These are phyloP conservation scores for Rhingia rostrata DNA, from an alignment of 2,888 invertebrate species.

Conservation along the genomic window DNA sequence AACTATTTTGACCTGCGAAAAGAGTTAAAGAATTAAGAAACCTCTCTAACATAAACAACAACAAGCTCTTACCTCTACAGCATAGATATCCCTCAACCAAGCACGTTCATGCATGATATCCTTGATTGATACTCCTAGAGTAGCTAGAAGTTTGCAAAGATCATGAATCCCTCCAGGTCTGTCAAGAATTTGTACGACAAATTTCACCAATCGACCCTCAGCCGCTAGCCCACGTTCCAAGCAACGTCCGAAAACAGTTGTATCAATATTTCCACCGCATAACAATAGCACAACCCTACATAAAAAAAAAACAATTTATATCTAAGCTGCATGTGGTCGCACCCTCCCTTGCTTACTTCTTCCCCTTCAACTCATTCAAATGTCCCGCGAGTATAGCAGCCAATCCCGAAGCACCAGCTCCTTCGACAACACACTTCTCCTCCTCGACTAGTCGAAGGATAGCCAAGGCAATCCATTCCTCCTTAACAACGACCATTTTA, in stretches of 20 bases:
- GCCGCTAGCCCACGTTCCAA: conserved; percentile 94
- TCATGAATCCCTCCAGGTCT: conserved; percentile 94
- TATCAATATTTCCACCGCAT: conserved; percentile 96
- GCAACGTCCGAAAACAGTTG: conserved; percentile 93
- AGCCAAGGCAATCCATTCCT: conserved; percentile 92
- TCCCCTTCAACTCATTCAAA: conserved; percentile 90
- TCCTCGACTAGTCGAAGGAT: conserved; percentile 91
- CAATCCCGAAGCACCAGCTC: conserved; percentile 93
- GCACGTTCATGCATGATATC: conserved; percentile 98
- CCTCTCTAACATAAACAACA: not conserved
- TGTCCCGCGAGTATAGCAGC: conserved; percentile 93
- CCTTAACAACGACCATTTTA: conserved; percentile 91
- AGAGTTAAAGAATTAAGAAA: not conserved
- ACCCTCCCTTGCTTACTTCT: conserved; percentile 85
- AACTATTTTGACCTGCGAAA: conserved; percentile 91
- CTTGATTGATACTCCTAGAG: conserved; percentile 94
- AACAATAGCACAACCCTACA: conserved; percentile 91
- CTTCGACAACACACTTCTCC: conserved; percentile 95
- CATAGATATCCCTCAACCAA: conserved; percentile 96
- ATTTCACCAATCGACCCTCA: conserved; percentile 90
- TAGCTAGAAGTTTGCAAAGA: conserved; percentile 89
- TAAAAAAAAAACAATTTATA: not conserved
- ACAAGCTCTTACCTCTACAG: conserved; percentile 84
- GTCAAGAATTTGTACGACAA: conserved; percentile 91
- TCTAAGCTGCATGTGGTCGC: not conserved